These are phyloP conservation scores for Montipora capricornis DNA, from an alignment of 64 coral and sea anemone species.

Conservation along the genomic window DNA sequence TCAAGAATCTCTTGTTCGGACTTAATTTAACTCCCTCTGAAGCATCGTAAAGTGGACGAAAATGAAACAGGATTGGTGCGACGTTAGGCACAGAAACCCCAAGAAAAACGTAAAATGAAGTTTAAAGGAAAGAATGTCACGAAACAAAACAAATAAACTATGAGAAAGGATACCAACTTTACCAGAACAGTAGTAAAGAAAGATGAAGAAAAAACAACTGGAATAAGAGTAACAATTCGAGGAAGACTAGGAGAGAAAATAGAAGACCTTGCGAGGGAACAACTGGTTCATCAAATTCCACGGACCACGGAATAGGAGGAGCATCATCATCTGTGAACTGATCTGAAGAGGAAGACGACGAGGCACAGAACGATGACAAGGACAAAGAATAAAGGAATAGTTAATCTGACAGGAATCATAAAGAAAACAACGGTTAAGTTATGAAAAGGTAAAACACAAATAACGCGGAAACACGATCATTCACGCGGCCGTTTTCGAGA, in stretches of 20 bases:
- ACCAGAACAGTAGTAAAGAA: background rate
- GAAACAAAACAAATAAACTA: too few relatives aligned
- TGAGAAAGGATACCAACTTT: background rate
- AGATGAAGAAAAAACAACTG: background rate
- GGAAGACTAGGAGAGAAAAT: background rate
- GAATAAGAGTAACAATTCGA: background rate
- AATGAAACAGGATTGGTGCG: too few relatives aligned
- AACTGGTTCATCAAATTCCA: constrained; percentile 72
- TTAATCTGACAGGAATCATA: background rate
- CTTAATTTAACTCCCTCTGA: too few relatives aligned
- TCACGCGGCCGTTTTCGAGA: too few relatives aligned
- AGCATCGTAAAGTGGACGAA: too few relatives aligned
- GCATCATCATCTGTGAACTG: constrained; percentile 85
- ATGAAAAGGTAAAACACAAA: background rate
- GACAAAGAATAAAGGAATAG: background rate
- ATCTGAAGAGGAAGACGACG: constrained; percentile 32
- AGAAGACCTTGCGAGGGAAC: background rate
- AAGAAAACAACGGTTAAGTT: background rate
- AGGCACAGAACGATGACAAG: background rate
- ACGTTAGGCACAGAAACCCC: too few relatives aligned
- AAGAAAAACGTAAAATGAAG: too few relatives aligned
- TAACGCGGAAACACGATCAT: too few relatives aligned
- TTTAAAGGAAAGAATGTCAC: too few relatives aligned
- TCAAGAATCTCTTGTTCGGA: too few relatives aligned
- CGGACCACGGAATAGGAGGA: constrained; percentile 78